Conservation (phyloP, 1,140 invertebrate genomes). For the Drosophila arizonae region DNA sequence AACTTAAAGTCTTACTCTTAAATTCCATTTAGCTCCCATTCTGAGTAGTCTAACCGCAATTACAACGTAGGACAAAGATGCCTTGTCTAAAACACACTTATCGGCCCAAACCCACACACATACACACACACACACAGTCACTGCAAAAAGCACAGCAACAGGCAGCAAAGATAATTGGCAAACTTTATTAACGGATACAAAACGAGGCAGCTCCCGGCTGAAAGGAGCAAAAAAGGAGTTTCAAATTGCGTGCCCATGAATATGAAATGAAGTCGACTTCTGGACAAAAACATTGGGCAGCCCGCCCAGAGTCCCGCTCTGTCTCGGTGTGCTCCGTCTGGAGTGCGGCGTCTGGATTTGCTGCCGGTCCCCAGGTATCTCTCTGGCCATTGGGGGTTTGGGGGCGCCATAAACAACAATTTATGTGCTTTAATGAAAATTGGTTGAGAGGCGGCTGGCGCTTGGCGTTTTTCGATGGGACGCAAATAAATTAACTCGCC, state of each 20-base stretch:
- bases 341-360: conserved; percentile 15
- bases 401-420: conserved; percentile 73
- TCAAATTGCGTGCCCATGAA: conserved; percentile 66
- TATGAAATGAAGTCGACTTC: conserved; percentile 66
- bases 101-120: background rate
- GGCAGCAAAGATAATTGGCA: conserved; percentile 72
- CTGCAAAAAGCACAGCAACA: conserved; percentile 52
- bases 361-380: conserved; percentile 7
- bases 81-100: conserved; percentile 1
- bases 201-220: background rate
- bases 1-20: conserved; percentile 1
- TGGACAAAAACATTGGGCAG: conserved; percentile 8
- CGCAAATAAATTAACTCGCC: conserved; percentile 68
- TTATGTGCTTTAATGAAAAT: conserved; percentile 79
- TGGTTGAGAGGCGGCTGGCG: conserved; percentile 58
- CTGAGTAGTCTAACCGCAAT: conserved; percentile 11
- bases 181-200: conserved; percentile 73
- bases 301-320: background rate
- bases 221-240: conserved; percentile 46
- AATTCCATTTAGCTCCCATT: conserved; percentile 21
- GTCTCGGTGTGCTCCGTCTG: conserved; percentile 15
- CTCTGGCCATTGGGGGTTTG: background rate
- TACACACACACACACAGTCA: background rate
- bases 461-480: conserved; percentile 51
- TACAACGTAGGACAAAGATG: conserved; percentile 6